Evolutionary conservation across 2,113 vertebrate species (phyloP), one percentile per base, ranked within the genome.

Genomic region (Petroica traversi): DNA sequence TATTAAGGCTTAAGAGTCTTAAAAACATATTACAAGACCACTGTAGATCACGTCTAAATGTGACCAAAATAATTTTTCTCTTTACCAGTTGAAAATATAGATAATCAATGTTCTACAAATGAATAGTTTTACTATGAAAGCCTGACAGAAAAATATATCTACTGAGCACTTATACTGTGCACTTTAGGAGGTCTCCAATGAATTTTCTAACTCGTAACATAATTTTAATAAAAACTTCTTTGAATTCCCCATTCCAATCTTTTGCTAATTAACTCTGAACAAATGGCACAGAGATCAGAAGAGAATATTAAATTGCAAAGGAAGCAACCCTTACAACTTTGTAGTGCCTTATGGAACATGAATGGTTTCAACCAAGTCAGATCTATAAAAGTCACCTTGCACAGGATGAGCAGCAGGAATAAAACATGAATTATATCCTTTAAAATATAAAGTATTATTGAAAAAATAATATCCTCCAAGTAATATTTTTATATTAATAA

Each of bases 221-320:
- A 95, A 82, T 89, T 97, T 54, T 92, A 93, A 95, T 92, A 95
- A 93, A 97, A 96, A 95, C 16, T 54, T 92, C 67, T 71, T 41
- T 61, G 64, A 78, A 80, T 92, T 92, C 16, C 26, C 59, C 17
- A 10, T 94, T 94, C 71, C 77, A 97, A 81, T 92, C 48, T 91
- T 96, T 92, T 89, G 52, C 54, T 97, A 96, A 97, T 97, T 97
- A 95, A 95, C 54, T 95, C 49, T 82, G 79, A 93, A 40, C 38
- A 91, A 95, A 45, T 91, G 76, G 93, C 95, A 96, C 7, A 87
- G 28, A 95, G 58, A 95, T 96, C 91, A 95, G 83, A 94, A 86
- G 45, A 94, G 57, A 97, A 95, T 92, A 96, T 95, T 97, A 91
- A 95, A 96, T 94, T 95, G 68, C 29, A 93, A 93, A 94, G 34